A percentile compares a stretch with the other conserved stretches of the same genome.
phyloP scores from a whole-genome alignment of 2,113 vertebrate species.

The Fulica atra region DNA sequence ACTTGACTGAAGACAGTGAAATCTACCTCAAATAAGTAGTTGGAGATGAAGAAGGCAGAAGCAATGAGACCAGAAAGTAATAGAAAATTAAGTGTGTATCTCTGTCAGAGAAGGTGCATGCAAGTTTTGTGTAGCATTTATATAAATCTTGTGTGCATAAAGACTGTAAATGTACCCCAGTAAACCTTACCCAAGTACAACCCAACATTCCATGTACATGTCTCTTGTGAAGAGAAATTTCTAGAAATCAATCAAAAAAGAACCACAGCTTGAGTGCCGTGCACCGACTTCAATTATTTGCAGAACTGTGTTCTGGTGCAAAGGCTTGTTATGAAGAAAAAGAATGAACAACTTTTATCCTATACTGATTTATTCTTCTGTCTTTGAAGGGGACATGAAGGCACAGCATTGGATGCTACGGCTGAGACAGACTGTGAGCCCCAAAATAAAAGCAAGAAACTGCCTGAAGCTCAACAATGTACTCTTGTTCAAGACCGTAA shows the following conservation, averaged over 20 bases:
- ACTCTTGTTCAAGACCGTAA: constrained; percentile 73
- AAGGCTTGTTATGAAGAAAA: not conserved
- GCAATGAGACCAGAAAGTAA: not conserved
- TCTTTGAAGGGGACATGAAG: constrained; percentile 43
- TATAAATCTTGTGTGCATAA: not conserved
- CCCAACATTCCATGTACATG: accelerated
- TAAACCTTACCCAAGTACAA: not conserved
- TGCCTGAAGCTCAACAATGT: constrained; percentile 16
- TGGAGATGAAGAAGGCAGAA: not conserved
- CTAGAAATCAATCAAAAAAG: not conserved
- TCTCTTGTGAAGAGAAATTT: not conserved
- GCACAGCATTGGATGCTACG: not conserved
- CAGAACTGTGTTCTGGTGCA: not conserved
- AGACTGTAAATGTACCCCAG: not conserved
- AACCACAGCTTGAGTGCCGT: not conserved
- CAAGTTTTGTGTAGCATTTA: not conserved
- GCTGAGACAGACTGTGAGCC: not conserved
- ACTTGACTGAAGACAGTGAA: not conserved
- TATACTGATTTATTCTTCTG: not conserved
- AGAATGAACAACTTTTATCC: not conserved
- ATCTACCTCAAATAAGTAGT: not conserved
- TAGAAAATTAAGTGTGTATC: not conserved
- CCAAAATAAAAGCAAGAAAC: constrained; percentile 5
- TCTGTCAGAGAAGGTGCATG: not conserved
- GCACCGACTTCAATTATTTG: not conserved